phyloP scores from a whole-genome alignment of 1,140 invertebrate species.

The Papilio polytes region DNA sequence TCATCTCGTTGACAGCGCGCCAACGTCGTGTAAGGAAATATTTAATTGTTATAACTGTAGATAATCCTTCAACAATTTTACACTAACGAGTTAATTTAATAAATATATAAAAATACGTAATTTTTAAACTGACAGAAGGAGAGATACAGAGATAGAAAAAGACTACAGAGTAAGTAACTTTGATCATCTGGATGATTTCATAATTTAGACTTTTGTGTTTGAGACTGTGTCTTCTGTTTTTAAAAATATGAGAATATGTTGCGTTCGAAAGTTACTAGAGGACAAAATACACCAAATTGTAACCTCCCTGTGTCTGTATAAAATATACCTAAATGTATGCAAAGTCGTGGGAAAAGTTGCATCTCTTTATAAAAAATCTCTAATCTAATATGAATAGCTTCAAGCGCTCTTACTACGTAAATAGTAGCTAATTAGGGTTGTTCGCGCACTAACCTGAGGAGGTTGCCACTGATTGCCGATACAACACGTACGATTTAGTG shows the following conservation, averaged over 20 bases:
- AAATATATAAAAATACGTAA: neutral
- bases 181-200: too few relatives aligned
- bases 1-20: slow-evolving; percentile 29
- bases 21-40: neutral
- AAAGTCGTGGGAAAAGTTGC: neutral
- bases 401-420: slow-evolving; percentile 20
- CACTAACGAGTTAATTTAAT: neutral
- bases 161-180: too few relatives aligned
- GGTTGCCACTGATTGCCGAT: slow-evolving; percentile 30
- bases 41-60: neutral
- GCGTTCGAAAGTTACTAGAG: too few relatives aligned
- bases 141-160: neutral
- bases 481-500: slow-evolving; percentile 40
- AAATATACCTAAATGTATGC: neutral
- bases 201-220: too few relatives aligned
- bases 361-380: neutral
- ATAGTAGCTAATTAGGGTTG: slow-evolving; percentile 32
- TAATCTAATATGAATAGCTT: neutral
- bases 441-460: slow-evolving; percentile 36
- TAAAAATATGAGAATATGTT: too few relatives aligned
- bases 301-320: too few relatives aligned
- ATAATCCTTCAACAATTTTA: neutral
- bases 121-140: neutral
- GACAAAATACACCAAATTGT: too few relatives aligned
- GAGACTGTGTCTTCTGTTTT: too few relatives aligned